Conservation (phyloP, 2,888 invertebrate species). For the Anticlea derivata region DNA sequence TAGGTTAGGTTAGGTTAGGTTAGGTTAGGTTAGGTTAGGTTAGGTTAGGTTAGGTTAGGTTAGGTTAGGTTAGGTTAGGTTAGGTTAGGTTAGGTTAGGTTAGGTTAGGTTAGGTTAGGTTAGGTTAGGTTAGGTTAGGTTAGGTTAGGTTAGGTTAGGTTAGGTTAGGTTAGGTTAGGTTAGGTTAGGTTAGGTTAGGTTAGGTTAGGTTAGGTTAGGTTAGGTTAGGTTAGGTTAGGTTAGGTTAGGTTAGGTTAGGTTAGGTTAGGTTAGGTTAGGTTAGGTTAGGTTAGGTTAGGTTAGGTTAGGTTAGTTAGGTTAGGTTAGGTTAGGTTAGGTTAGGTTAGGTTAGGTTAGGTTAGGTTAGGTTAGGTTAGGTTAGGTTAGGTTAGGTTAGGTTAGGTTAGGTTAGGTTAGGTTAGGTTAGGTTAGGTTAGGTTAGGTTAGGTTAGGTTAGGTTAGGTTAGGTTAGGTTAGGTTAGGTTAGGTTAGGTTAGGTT, state of each 20-base stretch:
- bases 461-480: conserved; percentile 32
- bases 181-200: conserved; percentile 25
- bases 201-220: conserved; percentile 34
- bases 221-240: conserved; percentile 38
- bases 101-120: conserved; percentile 29
- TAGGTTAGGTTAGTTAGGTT: conserved; percentile 24
- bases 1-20: conserved; percentile 20
- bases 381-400: conserved; percentile 41
- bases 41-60: conserved; percentile 34
- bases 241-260: conserved; percentile 29
- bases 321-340: conserved; percentile 30
- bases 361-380: conserved; percentile 34
- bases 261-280: conserved; percentile 25
- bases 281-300: conserved; percentile 22
- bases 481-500: conserved; percentile 33
- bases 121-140: conserved; percentile 22
- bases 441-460: conserved; percentile 43
- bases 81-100: conserved; percentile 40
- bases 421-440: conserved; percentile 43
- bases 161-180: conserved; percentile 18
- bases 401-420: conserved; percentile 44
- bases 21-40: conserved; percentile 30
- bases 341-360: conserved; percentile 38
- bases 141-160: conserved; percentile 29
- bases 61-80: conserved; percentile 39